phyloP scores from a whole-genome alignment of 2,797 vertebrate species.

The Peromyscus melanophrys region DNA sequence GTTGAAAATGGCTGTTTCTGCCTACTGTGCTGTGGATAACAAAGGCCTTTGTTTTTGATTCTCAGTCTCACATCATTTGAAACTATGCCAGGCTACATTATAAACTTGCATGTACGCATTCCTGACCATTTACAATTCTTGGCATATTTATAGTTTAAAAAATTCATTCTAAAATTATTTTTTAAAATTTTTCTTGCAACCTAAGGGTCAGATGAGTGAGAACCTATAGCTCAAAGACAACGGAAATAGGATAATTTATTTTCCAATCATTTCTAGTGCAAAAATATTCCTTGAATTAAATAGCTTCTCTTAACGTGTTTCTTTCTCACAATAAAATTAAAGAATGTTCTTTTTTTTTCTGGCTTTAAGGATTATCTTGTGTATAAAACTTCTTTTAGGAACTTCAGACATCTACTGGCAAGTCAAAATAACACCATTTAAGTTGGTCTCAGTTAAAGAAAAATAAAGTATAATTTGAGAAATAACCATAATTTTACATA shows the following conservation, averaged over 20 bases:
- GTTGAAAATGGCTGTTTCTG: background rate
- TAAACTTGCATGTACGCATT: background rate
- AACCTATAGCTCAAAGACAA: slow-evolving; percentile 1
- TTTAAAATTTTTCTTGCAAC: background rate
- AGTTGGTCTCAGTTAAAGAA: slow-evolving; percentile 54
- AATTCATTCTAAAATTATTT: slow-evolving; percentile 32
- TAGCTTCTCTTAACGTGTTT: background rate
- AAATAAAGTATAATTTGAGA: slow-evolving; percentile 77
- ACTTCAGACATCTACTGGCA: slow-evolving; percentile 45
- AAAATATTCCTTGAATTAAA: slow-evolving; percentile 23
- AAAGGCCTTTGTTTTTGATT: background rate
- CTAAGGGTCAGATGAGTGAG: background rate
- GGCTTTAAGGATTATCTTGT: background rate
- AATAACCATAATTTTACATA: slow-evolving; percentile 78
- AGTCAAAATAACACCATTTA: slow-evolving; percentile 76
- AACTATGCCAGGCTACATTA: background rate
- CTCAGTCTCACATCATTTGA: background rate
- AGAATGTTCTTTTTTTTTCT: background rate
- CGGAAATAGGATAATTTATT: slow-evolving; percentile 32
- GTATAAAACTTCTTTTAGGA: slow-evolving; percentile 58
- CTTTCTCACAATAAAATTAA: slow-evolving; percentile 10
- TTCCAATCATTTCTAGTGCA: background rate
- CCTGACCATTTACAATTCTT: background rate
- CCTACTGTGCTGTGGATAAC: background rate
- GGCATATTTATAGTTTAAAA: background rate